Percentiles rank a stretch among this genome's conserved stretches.
These are phyloP conservation scores for Laupala kohalensis DNA, from an alignment of 1,140 invertebrate species.

Conservation along the genomic window DNA sequence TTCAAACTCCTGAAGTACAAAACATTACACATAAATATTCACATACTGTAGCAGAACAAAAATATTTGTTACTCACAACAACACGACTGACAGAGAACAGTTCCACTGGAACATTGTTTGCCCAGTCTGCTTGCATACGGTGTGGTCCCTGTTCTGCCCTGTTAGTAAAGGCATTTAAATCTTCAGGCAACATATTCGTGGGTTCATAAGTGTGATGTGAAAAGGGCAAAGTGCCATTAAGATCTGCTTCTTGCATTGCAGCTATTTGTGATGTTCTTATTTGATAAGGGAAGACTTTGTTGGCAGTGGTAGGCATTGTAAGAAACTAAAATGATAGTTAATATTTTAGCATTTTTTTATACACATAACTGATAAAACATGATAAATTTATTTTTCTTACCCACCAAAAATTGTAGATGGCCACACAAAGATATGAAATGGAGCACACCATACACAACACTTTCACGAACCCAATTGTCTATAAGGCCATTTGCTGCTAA, in stretches of 20 bases:
- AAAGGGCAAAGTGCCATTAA: constrained; percentile 41
- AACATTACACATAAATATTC: too few relatives aligned
- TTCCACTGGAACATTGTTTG: constrained; percentile 29
- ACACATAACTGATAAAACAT: too few relatives aligned
- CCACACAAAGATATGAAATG: constrained; percentile 61
- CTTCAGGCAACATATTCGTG: constrained; percentile 36
- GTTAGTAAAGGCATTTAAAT: constrained; percentile 27
- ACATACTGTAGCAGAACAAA: background rate
- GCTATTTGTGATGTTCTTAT: constrained; percentile 68
- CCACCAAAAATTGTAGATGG: constrained; percentile 66
- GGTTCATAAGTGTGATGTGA: constrained; percentile 48
- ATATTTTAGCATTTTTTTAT: too few relatives aligned
- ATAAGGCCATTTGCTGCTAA: constrained; percentile 70
- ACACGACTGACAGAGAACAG: constrained; percentile 27
- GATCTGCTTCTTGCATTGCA: constrained; percentile 40
- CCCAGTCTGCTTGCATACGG: constrained; percentile 21
- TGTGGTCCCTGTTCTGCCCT: background rate
- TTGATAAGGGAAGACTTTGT: constrained; percentile 78
- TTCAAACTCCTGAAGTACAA: too few relatives aligned
- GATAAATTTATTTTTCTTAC: constrained; percentile 15
- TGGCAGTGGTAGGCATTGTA: constrained; percentile 64
- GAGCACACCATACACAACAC: constrained; percentile 67
- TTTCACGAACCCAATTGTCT: constrained; percentile 83
- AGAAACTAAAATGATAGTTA: constrained; percentile 42
- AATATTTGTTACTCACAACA: background rate